Percentiles rank a stretch among this genome's conserved stretches.
Evolutionary conservation across 2,888 invertebrate genomes (phyloP).

Genomic region (Apoda limacodes): DNA sequence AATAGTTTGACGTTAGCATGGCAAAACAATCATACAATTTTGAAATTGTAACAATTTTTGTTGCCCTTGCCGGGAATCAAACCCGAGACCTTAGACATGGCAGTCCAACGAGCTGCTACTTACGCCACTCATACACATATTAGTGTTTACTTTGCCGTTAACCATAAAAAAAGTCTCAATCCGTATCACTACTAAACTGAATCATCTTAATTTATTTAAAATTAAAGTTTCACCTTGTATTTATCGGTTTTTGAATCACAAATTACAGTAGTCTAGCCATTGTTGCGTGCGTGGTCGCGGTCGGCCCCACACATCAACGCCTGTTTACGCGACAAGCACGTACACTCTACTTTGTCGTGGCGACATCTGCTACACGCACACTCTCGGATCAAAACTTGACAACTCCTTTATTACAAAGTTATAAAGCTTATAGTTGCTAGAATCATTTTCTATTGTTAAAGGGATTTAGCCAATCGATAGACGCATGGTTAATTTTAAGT

Average conservation of each 20-base stretch:
- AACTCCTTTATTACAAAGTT: slow-evolving; percentile 21
- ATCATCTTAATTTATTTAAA: too few species aligned
- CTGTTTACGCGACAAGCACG: slow-evolving; percentile 63
- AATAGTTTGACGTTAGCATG: too few species aligned
- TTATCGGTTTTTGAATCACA: slow-evolving; percentile 59
- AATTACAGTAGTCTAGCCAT: slow-evolving; percentile 54
- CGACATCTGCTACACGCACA: slow-evolving; percentile 41
- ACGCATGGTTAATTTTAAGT: slow-evolving; percentile 46
- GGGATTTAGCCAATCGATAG: slow-evolving; percentile 26
- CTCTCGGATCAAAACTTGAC: slow-evolving; percentile 14
- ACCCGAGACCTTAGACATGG: too few species aligned
- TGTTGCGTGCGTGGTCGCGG: slow-evolving; percentile 48
- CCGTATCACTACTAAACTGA: too few species aligned
- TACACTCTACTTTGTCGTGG: slow-evolving; percentile 63
- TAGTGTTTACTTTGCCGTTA: too few species aligned
- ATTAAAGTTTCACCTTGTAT: too few species aligned
- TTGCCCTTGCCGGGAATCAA: too few species aligned
- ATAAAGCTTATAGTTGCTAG: slow-evolving; percentile 29
- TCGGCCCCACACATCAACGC: slow-evolving; percentile 59
- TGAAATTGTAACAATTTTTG: too few species aligned
- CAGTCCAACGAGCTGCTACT: too few species aligned
- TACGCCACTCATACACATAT: too few species aligned
- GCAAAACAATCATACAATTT: too few species aligned
- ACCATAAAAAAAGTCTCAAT: too few species aligned
- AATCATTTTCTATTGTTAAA: slow-evolving; percentile 16